phyloP scores from a whole-genome alignment of 2,113 vertebrate genomes.

The Myiozetetes cayanensis region DNA sequence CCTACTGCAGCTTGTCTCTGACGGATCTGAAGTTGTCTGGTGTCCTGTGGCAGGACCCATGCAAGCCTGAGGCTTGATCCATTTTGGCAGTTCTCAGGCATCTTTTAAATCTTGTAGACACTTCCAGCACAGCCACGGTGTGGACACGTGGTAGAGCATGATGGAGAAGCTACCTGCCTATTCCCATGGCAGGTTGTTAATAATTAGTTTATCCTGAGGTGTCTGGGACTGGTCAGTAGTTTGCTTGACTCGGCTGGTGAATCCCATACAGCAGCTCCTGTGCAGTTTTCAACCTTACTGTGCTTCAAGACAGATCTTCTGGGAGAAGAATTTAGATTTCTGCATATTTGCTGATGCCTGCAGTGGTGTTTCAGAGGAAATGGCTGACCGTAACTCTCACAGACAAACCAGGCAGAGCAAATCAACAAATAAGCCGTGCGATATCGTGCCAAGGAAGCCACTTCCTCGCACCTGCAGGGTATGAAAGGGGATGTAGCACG shows the following conservation, averaged over 20 bases:
- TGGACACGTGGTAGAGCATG: not conserved
- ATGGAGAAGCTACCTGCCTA: not conserved
- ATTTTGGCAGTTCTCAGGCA: not conserved
- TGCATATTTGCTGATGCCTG: not conserved
- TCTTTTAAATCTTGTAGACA: not conserved
- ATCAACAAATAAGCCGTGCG: not conserved
- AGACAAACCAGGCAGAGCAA: not conserved
- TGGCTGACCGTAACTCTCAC: not conserved
- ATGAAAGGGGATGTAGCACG: not conserved
- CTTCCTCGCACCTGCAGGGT: not conserved
- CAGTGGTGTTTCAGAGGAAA: not conserved
- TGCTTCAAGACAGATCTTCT: not conserved
- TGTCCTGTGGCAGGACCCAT: not conserved
- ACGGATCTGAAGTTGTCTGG: not conserved
- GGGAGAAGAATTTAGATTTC: not conserved
- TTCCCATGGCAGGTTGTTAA: not conserved
- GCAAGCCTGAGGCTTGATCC: not conserved
- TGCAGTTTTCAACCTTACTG: not conserved
- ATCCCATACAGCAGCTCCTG: not conserved
- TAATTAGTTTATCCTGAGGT: not conserved
- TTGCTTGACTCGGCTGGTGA: not conserved
- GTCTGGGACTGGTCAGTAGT: not conserved
- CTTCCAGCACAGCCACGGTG: not conserved
- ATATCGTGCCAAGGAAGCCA: not conserved
- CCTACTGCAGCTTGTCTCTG: not conserved